Evolutionary conservation across 2,888 invertebrate species (phyloP).

Genomic region (Euclidia mi): DNA sequence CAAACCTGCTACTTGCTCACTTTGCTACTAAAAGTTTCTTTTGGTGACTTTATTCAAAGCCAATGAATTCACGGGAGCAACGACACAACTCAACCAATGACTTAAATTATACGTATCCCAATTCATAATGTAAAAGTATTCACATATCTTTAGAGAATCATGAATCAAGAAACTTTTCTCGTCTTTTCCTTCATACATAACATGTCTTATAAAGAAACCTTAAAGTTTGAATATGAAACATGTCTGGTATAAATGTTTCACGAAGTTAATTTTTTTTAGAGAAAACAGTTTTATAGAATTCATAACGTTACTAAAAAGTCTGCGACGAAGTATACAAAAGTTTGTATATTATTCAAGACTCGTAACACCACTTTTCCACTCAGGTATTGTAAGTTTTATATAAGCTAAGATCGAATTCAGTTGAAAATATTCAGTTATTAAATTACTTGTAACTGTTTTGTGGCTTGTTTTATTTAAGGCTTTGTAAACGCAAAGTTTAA

Average conservation of each 20-base stretch:
- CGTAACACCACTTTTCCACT: conserved; percentile 2
- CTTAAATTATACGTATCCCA: neutral
- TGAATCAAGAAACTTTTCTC: conserved; percentile 13
- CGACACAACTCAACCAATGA: too few relatives aligned
- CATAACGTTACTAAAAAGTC: conserved; percentile 13
- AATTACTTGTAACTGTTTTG: too few relatives aligned
- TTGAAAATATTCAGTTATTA: too few relatives aligned
- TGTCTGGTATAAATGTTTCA: conserved; percentile 9
- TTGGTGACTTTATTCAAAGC: too few relatives aligned
- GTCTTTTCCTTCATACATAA: conserved; percentile 11
- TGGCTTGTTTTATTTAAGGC: too few relatives aligned
- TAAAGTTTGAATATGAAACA: conserved; percentile 20
- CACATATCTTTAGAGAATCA: neutral
- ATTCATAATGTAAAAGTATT: neutral
- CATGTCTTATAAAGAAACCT: conserved; percentile 16
- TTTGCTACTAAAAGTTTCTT: too few relatives aligned
- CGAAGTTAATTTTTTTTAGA: conserved; percentile 16
- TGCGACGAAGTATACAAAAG: neutral
- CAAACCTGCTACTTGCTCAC: too few relatives aligned
- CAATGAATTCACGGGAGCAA: too few relatives aligned
- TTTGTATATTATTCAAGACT: neutral
- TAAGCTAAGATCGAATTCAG: too few relatives aligned
- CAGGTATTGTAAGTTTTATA: too few relatives aligned
- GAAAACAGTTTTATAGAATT: conserved; percentile 17
- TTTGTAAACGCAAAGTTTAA: too few relatives aligned